A percentile compares a stretch with the other conserved stretches of the same genome.
Conservation (phyloP, 2,113 vertebrate species). For the Cyprinodon variegatus region DNA sequence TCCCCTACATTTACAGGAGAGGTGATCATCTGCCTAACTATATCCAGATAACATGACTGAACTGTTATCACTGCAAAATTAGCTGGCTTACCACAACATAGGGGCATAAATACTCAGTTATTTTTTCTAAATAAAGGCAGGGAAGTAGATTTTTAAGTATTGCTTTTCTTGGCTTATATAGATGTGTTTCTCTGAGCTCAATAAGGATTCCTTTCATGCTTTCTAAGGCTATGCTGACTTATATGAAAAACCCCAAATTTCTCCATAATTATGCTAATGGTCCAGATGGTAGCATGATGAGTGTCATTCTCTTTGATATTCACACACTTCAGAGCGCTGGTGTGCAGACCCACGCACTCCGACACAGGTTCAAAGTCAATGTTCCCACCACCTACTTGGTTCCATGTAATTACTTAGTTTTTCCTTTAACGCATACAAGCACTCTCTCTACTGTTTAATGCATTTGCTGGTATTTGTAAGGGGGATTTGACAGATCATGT, state of each 20-base stretch:
- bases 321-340: conserved; percentile 58
- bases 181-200: conserved; percentile 56
- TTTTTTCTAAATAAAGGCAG: not conserved
- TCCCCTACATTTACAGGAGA: not conserved
- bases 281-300: conserved; percentile 78
- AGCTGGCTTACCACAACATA: not conserved
- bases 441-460: conserved; percentile 43
- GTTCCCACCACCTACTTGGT: conserved; percentile 60
- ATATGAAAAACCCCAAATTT: conserved; percentile 63
- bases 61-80: not conserved
- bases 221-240: conserved; percentile 70
- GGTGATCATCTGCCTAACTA: not conserved
- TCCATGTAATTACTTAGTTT: conserved; percentile 52
- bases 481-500: conserved; percentile 36
- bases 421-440: conserved; percentile 39
- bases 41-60: not conserved
- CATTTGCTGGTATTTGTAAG: conserved; percentile 41
- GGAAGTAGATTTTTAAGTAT: not conserved
- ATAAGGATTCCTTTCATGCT: conserved; percentile 75
- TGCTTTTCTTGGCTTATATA: conserved; percentile 16
- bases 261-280: conserved; percentile 80
- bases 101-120: not conserved
- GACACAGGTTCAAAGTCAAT: conserved; percentile 62
- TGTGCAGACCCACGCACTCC: conserved; percentile 64
- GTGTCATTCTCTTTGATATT: conserved; percentile 74